Evolutionary conservation across 2,797 vertebrate genomes (phyloP).

Genomic region (Enteromius mattozi): DNA sequence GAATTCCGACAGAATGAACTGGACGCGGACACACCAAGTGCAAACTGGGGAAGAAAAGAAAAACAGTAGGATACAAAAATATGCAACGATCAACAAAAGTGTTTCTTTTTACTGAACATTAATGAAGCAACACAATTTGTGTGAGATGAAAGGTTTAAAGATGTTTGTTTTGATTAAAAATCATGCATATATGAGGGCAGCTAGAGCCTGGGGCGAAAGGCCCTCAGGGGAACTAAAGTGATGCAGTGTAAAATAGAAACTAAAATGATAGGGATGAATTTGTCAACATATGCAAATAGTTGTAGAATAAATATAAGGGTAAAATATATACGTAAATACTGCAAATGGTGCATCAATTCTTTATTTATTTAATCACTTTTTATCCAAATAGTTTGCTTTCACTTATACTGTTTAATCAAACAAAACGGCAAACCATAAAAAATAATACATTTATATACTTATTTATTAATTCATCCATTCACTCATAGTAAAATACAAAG

Average conservation of each 20-base stretch:
- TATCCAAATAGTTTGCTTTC: background rate
- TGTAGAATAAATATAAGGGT: background rate
- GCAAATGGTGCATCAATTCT: background rate
- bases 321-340: too few species aligned
- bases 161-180: constrained; percentile 21
- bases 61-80: background rate
- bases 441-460: background rate
- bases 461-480: background rate
- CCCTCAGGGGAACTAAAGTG: constrained; percentile 7
- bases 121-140: background rate
- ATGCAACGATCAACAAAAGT: background rate
- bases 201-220: constrained; percentile 1
- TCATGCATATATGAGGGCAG: background rate
- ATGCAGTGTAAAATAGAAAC: background rate
- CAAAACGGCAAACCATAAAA: background rate
- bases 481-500: background rate
- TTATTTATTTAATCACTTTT: background rate
- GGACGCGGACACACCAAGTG: too few species aligned
- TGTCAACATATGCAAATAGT: background rate
- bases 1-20: constrained; percentile 28
- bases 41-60: background rate
- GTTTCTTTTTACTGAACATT: background rate
- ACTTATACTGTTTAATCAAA: background rate
- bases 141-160: constrained; percentile 8
- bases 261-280: constrained; percentile 7